Evolutionary conservation across 2,888 invertebrate genomes (phyloP), one percentile per base, ranked within the genome.

Genomic region (Dimorphilus gyrociliatus): DNA sequence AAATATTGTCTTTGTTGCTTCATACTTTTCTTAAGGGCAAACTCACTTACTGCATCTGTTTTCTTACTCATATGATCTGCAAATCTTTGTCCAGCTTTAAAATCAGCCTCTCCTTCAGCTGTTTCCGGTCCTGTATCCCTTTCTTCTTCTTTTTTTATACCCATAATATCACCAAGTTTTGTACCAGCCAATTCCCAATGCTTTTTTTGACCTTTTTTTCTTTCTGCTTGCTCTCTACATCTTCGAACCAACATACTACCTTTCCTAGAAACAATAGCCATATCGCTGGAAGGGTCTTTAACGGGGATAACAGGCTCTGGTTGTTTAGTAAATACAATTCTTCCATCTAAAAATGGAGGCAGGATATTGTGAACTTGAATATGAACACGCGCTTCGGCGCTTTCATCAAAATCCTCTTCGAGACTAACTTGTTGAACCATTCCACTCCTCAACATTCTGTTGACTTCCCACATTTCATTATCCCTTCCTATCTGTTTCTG

Each of bases 131-230:
- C n/a, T n/a, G n/a, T n/a, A n/a, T n/a, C n/a, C n/a, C n/a, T n/a
- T n/a, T 79, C 79, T 43, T 78, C 77, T 34, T 72, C 70, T 37
- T 64, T 60, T 41, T 70, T 66, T 1, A 99, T 76, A 1, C 97
- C 97, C 82, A 94, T 86, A 24, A 99, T 85, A 53, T 94, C 86
- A 54, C 86, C 86, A 36, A 90, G 70, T 47, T 79, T 81, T 2
- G 92, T 94, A 23, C 97, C 97, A 28, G 90, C 85, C 35, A 99
- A 63, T 60, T 97, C 90, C 94, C 94, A 97, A 56, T 97, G 92
- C 55, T 97, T 94, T 60, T 90, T 88, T 60, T 97, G 94, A 0
- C 88, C 90, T 56, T 84, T 86, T 32, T 77, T 73, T n/a, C 88
- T 69, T 56, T 99, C 97, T 53, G 92, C 90, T 56, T 92, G 85